A percentile compares a stretch with the other conserved stretches of the same genome.
Conservation (phyloP, 1,140 invertebrate genomes). For the Periplaneta americana region DNA sequence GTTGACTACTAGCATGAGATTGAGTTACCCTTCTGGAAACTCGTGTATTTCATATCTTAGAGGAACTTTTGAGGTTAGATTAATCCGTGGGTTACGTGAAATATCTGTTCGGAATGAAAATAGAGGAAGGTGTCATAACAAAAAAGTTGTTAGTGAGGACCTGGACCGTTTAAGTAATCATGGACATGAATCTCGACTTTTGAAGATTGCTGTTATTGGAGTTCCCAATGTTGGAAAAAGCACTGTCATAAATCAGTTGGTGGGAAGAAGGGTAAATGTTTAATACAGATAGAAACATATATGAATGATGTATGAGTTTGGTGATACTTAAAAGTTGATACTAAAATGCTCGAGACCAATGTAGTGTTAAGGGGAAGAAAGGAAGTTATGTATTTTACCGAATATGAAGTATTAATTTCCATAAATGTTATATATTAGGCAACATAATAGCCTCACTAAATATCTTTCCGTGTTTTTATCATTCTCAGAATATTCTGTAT, state of each 20-base stretch:
- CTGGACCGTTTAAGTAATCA: neutral
- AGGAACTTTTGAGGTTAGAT: neutral
- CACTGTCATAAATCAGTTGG: conserved; percentile 83
- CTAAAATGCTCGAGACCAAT: too few species aligned
- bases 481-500: too few species aligned
- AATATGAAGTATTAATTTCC: too few species aligned
- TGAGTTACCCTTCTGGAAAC: neutral
- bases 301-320: too few species aligned
- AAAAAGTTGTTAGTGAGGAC: neutral
- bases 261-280: conserved; percentile 63
- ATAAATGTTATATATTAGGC: too few species aligned
- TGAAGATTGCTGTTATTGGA: conserved; percentile 85
- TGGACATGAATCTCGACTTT: conserved; percentile 27
- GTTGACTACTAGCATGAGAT: neutral
- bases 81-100: neutral
- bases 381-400: too few species aligned
- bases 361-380: too few species aligned
- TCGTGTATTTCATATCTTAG: neutral
- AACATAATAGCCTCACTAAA: too few species aligned
- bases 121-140: neutral
- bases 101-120: too few species aligned
- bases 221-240: conserved; percentile 92
- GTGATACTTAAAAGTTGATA: too few species aligned
- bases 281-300: too few species aligned
- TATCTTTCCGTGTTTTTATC: too few species aligned